Conservation (phyloP, 2,888 invertebrate species). For the Tuta absoluta region DNA sequence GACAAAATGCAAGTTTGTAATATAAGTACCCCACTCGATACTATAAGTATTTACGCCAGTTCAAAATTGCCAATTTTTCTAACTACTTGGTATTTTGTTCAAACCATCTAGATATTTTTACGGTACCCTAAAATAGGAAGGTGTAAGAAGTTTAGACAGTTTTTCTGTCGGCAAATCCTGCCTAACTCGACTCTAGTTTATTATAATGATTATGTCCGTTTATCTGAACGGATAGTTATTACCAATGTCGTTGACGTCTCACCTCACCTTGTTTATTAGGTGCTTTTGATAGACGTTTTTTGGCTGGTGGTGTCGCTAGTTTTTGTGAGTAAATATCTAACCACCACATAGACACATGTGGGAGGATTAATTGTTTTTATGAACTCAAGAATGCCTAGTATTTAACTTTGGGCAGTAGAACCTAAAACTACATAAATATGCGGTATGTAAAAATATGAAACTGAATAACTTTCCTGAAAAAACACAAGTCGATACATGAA, state of each 20-base stretch:
- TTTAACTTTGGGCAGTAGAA: too few species aligned
- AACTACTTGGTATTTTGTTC: too few species aligned
- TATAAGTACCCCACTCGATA: too few species aligned
- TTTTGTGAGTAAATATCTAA: not conserved
- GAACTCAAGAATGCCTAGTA: too few species aligned
- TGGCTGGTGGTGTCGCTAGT: not conserved
- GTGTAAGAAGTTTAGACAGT: constrained; percentile 39
- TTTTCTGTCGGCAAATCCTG: constrained; percentile 39
- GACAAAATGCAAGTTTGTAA: too few species aligned
- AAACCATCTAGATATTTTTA: too few species aligned
- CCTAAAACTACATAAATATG: too few species aligned
- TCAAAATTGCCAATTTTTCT: too few species aligned
- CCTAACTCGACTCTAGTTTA: constrained; percentile 43
- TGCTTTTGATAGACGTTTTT: not conserved
- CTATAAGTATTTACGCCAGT: too few species aligned
- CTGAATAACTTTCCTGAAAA: too few species aligned
- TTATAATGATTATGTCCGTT: constrained; percentile 50
- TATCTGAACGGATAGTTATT: constrained; percentile 55
- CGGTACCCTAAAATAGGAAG: constrained; percentile 6
- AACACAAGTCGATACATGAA: too few species aligned
- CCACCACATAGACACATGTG: not conserved
- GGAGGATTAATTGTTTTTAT: not conserved
- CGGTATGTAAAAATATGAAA: too few species aligned
- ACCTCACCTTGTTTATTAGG: not conserved
- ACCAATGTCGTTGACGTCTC: constrained; percentile 53